phyloP scores from a whole-genome alignment of 2,797 vertebrate genomes.

The Halcyon smyrnensis region DNA sequence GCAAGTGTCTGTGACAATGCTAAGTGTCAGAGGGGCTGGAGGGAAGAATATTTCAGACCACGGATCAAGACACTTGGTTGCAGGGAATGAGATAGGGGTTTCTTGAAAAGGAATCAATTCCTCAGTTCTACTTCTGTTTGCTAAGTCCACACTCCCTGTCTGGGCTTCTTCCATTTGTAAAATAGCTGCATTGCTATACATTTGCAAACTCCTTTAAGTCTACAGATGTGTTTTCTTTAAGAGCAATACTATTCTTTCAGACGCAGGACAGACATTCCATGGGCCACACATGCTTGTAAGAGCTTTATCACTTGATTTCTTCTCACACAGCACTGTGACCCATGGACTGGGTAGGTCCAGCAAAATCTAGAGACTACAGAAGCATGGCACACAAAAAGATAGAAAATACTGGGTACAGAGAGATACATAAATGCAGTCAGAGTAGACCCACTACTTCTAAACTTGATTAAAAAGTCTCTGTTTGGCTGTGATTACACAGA shows the following conservation, averaged over 20 bases:
- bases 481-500: background rate
- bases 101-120: background rate
- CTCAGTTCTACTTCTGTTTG: background rate
- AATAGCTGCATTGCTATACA: background rate
- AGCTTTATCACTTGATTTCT: background rate
- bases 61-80: background rate
- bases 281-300: background rate
- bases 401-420: background rate
- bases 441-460: background rate
- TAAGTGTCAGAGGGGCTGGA: background rate
- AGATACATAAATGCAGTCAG: background rate
- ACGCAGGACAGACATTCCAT: background rate
- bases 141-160: background rate
- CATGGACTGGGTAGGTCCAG: background rate
- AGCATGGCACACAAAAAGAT: background rate
- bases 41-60: background rate
- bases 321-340: background rate
- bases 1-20: background rate
- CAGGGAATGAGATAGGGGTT: background rate
- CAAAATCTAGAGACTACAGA: background rate
- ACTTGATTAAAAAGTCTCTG: background rate
- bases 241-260: background rate
- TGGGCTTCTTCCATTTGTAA: background rate
- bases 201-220: background rate
- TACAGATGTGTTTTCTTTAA: background rate